Base-by-base conservation (phyloP, 2,888 invertebrate species). In the Metalampra italica region DNA sequence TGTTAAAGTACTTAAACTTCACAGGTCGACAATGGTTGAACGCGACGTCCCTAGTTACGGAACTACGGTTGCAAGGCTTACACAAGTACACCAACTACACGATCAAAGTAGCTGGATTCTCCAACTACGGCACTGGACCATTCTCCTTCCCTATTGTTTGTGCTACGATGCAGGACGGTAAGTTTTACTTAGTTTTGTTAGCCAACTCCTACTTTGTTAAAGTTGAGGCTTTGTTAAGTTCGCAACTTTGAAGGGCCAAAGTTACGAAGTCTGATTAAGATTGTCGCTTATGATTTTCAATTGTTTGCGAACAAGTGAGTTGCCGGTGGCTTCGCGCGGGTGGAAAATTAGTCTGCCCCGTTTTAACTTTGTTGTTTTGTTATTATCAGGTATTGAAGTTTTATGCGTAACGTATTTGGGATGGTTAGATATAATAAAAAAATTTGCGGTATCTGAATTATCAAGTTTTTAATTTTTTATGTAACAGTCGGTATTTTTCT, bases 31-130 rank as follows among this genome's bases (percentile, higher is more conserved):
- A 78, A 46, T 86, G 88, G 84, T 57, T 76, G 54, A 90, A 90
- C 60, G 75, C 83, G 22, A 91, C 90, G 3, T 94, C 95, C 4
- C 91, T 94, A 11, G 94, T 94, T 68, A 92, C 93, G 45, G 95
- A 95, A 73, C 92, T 95, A 8, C 93, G 94, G 60, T 80, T 96
- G 47, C 95, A 95, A 78, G 94, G 94, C 2, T 82, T 97, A 51
- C 91, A 93, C 65, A 96, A 96, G 75, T 96, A 92, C 71, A 94
- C 95, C 30, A 97, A 97, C 90, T 97, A 97, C 78, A 96, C 95
- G 30, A 92, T 97, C 60, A 93, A 95, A 77, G 95, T 96, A 12
- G 89, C 95, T 58, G 97, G 96, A 1, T 96, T 94, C 75, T 97
- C 96, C 0, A 92, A 94, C 61, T 95, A 94, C 46, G 97, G 97